Percentiles rank a stretch among this genome's conserved stretches.
phyloP scores from a whole-genome alignment of 2,113 vertebrate species.

The Sinocyclocheilus grahami region DNA sequence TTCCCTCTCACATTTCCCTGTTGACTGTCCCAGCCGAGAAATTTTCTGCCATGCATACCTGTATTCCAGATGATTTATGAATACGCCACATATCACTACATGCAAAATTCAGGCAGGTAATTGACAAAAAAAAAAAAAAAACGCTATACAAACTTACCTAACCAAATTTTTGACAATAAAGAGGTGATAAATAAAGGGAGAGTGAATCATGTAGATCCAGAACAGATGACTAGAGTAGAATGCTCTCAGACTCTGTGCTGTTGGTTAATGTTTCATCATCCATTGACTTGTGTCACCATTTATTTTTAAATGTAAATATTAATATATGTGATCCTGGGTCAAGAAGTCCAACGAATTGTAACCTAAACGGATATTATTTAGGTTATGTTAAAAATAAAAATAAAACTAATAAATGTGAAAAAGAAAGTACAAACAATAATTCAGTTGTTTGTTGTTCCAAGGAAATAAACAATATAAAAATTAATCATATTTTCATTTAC shows the following conservation, averaged over 20 bases:
- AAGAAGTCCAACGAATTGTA: background rate
- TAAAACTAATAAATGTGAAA: background rate
- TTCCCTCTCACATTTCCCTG: background rate
- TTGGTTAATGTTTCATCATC: slow-evolving; percentile 66
- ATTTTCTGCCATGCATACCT: background rate
- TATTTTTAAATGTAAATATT: slow-evolving; percentile 55
- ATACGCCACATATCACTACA: background rate
- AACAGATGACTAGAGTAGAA: slow-evolving; percentile 43
- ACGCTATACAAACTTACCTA: slow-evolving; percentile 51
- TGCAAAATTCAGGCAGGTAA: background rate
- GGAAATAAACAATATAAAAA: background rate
- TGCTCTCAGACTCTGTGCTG: slow-evolving; percentile 42
- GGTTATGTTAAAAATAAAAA: background rate
- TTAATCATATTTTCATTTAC: background rate
- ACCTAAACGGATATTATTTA: background rate
- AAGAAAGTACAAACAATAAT: background rate
- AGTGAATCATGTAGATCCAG: slow-evolving; percentile 45
- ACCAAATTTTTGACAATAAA: slow-evolving; percentile 37
- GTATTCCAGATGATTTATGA: background rate
- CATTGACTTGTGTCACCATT: slow-evolving; percentile 59
- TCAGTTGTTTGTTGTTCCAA: background rate
- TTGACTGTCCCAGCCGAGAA: background rate
- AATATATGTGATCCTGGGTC: slow-evolving; percentile 34
- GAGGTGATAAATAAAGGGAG: slow-evolving; percentile 43
- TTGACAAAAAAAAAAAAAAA: background rate